Evolutionary conservation across 2,113 vertebrate genomes (phyloP).

Genomic region (Sinocyclocheilus rhinocerous): DNA sequence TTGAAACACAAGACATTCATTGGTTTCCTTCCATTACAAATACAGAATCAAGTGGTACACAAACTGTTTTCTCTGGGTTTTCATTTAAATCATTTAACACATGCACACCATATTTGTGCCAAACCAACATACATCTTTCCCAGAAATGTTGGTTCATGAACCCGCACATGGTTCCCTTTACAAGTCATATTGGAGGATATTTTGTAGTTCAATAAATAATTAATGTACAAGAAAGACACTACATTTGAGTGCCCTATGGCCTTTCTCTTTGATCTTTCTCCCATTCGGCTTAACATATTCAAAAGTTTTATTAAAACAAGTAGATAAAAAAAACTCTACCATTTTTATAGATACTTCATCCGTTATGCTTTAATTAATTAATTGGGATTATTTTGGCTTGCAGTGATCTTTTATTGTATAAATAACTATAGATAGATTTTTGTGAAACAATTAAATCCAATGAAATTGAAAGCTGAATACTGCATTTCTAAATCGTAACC

Average conservation of each 20-base stretch:
- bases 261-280: conserved; percentile 75
- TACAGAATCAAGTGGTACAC: conserved; percentile 3
- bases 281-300: conserved; percentile 67
- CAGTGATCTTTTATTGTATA: conserved; percentile 7
- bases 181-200: conserved; percentile 72
- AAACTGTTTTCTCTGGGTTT: conserved; percentile 11
- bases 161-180: conserved; percentile 64
- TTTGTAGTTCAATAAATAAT: conserved; percentile 76
- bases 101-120: background rate
- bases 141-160: too few relatives aligned
- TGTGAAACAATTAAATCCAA: background rate
- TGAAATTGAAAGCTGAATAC: background rate
- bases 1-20: conserved; percentile 64
- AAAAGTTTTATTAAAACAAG: conserved; percentile 23
- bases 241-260: conserved; percentile 75
- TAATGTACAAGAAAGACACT: conserved; percentile 70
- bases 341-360: background rate
- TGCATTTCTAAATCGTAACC: background rate
- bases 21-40: conserved; percentile 55
- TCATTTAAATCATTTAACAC: conserved; percentile 28
- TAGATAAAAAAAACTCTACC: background rate
- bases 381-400: background rate
- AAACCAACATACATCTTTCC: conserved; percentile 42
- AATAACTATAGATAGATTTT: background rate
- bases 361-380: background rate